Base-by-base conservation (phyloP, 2,797 vertebrate species). In the Gadopsis bispinosus region DNA sequence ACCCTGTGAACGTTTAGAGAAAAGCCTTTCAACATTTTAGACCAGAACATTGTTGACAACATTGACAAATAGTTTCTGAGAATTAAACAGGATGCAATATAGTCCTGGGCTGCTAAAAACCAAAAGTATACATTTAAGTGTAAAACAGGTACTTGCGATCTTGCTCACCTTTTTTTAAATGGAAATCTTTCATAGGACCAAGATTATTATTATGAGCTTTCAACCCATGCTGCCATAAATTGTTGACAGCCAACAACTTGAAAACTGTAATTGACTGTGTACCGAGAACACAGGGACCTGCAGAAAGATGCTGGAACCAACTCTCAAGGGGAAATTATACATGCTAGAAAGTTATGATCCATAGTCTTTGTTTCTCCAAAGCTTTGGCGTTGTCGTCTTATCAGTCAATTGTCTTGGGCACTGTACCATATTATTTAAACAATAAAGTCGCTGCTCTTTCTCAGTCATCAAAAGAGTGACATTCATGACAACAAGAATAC, bases 401-500 rank as follows among this genome's bases (percentile, higher is more conserved):
- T 73, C 59, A 79, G 62, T 77, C 73, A 75, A 54, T 58, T 69
- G 66, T 63, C 59, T 58, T 5, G 12, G 13, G 55, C 22, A 20
- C 29, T 75, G 64, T 17, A 20, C 1, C 31, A n/a, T 60, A 33
- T 68, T 58, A 67, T 69, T 75, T 53, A 33, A 12, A 75, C 45
- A 64, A 62, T 54, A 29, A 48, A 47, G 65, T 61, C 6, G 0
- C 6, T 37, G 43, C 31, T 63, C 56, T 29, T 58, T 70, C 51
- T 66, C 39, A 74, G 45, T 71, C 70, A 69, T 65, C 73, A 60
- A 62, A 58, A 58, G 43, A 55, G 11, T 33, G 67, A 71, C 70
- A 62, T 55, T 53, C 69, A 35, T 22, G 67, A 69, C n/a, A 62
- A 45, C 33, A 39, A 35, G 10, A 64, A 65, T 8, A 74, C 60